Conservation (phyloP, 2,888 invertebrate species). For the Lacanobia wlatinum region DNA sequence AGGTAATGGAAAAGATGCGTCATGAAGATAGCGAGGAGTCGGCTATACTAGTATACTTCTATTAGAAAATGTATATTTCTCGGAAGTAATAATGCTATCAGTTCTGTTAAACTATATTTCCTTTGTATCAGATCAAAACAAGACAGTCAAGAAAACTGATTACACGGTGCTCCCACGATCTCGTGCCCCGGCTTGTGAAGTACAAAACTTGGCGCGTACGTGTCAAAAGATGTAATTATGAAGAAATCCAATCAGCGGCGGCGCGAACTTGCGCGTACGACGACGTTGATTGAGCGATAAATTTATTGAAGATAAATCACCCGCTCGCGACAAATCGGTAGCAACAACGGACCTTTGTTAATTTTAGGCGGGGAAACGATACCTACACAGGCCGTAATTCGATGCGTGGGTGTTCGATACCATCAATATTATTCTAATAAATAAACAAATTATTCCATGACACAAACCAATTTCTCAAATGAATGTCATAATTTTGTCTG, state of each 20-base stretch:
- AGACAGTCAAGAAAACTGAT: slow-evolving; percentile 89
- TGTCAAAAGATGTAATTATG: slow-evolving; percentile 91
- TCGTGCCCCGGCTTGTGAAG: slow-evolving; percentile 85
- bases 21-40: neutral
- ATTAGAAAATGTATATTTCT: neutral
- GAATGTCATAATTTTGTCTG: slow-evolving; percentile 56
- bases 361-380: slow-evolving; percentile 69
- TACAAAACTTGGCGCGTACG: slow-evolving; percentile 90
- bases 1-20: neutral
- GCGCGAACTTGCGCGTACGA: slow-evolving; percentile 81
- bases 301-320: slow-evolving; percentile 88
- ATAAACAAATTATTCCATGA: slow-evolving; percentile 42
- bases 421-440: slow-evolving; percentile 57
- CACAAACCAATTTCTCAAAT: slow-evolving; percentile 36
- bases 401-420: slow-evolving; percentile 63
- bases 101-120: slow-evolving; percentile 74
- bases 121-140: slow-evolving; percentile 84
- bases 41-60: neutral
- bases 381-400: slow-evolving; percentile 61
- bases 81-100: slow-evolving; percentile 47
- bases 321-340: slow-evolving; percentile 87
- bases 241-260: slow-evolving; percentile 90
- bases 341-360: slow-evolving; percentile 77
- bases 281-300: slow-evolving; percentile 89
- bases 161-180: slow-evolving; percentile 90